Conservation (phyloP, 2,888 invertebrate genomes). For the Sarcophaga carnaria region DNA sequence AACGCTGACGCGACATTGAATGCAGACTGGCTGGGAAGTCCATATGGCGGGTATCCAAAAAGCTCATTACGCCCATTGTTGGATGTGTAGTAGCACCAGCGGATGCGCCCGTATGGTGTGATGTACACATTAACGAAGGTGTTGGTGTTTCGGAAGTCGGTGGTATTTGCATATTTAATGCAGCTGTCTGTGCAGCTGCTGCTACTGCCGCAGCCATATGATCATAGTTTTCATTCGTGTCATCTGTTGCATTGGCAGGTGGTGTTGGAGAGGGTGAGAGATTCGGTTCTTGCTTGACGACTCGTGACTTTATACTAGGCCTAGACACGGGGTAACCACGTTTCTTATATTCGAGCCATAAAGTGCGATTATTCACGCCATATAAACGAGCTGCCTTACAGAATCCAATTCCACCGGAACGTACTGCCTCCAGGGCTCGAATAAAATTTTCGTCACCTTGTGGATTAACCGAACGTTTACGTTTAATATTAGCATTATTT, state of each 20-base stretch:
- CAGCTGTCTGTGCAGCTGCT: slow-evolving; percentile 77
- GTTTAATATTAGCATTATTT: slow-evolving; percentile 82
- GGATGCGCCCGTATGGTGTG: slow-evolving; percentile 81
- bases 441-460: slow-evolving; percentile 93
- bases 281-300: slow-evolving; percentile 85
- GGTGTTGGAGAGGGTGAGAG: slow-evolving; percentile 84
- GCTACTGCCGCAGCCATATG: slow-evolving; percentile 78
- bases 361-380: slow-evolving; percentile 92
- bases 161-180: slow-evolving; percentile 82
- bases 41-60: slow-evolving; percentile 87
- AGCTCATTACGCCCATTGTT: slow-evolving; percentile 85
- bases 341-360: slow-evolving; percentile 93
- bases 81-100: slow-evolving; percentile 82
- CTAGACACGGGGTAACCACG: slow-evolving; percentile 91
- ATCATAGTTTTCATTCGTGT: slow-evolving; percentile 81
- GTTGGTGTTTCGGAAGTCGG: slow-evolving; percentile 82
- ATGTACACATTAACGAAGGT: slow-evolving; percentile 85
- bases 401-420: slow-evolving; percentile 92
- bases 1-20: slow-evolving; percentile 83
- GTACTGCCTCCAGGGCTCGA: slow-evolving; percentile 90
- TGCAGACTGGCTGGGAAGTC: slow-evolving; percentile 86
- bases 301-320: slow-evolving; percentile 89
- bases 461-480: slow-evolving; percentile 89
- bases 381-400: slow-evolving; percentile 92
- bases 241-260: slow-evolving; percentile 80